phyloP scores from a whole-genome alignment of 2,113 vertebrate genomes.

The Etheostoma cragini region DNA sequence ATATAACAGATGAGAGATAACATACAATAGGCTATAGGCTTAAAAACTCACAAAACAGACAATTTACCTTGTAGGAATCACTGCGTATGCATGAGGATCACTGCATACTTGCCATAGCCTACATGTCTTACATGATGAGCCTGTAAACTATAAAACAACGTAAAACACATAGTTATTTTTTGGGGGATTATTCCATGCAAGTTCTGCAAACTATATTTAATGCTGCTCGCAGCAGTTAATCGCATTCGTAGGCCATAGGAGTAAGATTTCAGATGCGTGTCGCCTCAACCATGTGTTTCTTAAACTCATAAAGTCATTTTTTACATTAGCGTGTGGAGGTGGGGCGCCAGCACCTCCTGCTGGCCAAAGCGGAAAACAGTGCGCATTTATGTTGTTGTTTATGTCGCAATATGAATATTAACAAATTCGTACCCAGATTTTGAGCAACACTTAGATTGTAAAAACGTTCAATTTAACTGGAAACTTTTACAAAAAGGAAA shows the following conservation, averaged over 20 bases:
- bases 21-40: neutral
- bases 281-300: constrained; percentile 6
- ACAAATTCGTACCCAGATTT: neutral
- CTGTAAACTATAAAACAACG: neutral
- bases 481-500: neutral
- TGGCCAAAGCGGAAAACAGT: neutral
- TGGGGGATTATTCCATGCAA: neutral
- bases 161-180: neutral
- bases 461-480: neutral
- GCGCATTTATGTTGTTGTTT: neutral
- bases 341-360: neutral
- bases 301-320: neutral
- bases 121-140: neutral
- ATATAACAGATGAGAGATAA: too few species aligned
- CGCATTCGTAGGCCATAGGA: neutral
- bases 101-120: neutral
- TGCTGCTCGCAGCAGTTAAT: accelerated
- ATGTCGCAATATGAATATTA: neutral
- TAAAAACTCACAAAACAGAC: neutral
- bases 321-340: neutral
- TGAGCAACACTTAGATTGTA: neutral
- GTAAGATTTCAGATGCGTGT: neutral
- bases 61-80: neutral
- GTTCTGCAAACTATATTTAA: neutral
- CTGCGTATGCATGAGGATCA: neutral